Evolutionary conservation across 2,797 vertebrate species (phyloP).

Genomic region (Sciaenops ocellatus): DNA sequence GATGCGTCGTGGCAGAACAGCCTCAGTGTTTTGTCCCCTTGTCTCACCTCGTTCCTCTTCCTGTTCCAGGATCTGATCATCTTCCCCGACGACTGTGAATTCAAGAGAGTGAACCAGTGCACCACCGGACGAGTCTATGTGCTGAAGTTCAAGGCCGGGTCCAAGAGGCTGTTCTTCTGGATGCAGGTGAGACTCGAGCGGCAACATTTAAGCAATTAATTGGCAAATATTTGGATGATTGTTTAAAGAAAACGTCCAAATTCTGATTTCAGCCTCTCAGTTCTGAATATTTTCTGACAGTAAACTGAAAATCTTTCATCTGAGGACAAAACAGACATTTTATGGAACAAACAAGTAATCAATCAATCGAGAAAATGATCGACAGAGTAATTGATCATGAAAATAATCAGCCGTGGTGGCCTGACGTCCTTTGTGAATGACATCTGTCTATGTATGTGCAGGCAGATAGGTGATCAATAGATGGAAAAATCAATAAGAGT

Average conservation of each 20-base stretch:
- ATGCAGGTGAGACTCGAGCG: slow-evolving; percentile 90
- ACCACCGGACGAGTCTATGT: slow-evolving; percentile 97
- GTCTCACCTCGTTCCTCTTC: background rate
- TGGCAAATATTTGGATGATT: too few relatives aligned
- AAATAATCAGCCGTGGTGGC: too few relatives aligned
- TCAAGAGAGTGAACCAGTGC: slow-evolving; percentile 96
- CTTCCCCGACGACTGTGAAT: slow-evolving; percentile 98
- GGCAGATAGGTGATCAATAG: slow-evolving; percentile 13
- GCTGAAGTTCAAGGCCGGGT: slow-evolving; percentile 97
- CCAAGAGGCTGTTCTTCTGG: slow-evolving; percentile 98
- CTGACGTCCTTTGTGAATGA: background rate
- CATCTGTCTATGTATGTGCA: background rate
- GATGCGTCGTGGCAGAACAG: slow-evolving; percentile 5
- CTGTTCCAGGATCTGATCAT: slow-evolving; percentile 93
- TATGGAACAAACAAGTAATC: too few relatives aligned
- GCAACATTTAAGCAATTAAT: too few relatives aligned
- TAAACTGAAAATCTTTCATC: too few relatives aligned
- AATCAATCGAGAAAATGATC: too few relatives aligned
- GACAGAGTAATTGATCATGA: too few relatives aligned
- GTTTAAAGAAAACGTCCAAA: too few relatives aligned
- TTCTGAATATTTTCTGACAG: too few relatives aligned
- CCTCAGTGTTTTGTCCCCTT: background rate
- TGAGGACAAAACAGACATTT: too few relatives aligned
- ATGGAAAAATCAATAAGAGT: background rate
- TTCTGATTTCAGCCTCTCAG: too few relatives aligned